phyloP scores from a whole-genome alignment of 1,140 invertebrate species.

The Pomphorhynchus laevis region DNA sequence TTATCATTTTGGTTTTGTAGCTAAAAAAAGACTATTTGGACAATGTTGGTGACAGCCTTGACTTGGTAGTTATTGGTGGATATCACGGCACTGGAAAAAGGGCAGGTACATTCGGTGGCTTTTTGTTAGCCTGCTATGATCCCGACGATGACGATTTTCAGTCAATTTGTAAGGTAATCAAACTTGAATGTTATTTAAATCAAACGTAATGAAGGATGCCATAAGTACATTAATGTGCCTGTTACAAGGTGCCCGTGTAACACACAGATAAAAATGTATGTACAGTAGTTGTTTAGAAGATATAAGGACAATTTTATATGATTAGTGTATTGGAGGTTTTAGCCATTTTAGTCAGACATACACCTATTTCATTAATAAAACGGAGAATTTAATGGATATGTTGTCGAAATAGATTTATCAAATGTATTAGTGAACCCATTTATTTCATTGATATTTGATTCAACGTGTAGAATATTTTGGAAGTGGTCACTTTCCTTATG shows the following conservation, averaged over 20 bases:
- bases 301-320: too few species aligned
- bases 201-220: not conserved
- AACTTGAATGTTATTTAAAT: not conserved
- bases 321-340: too few species aligned
- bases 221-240: not conserved
- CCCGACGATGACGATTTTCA: constrained; percentile 64
- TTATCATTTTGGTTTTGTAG: constrained; percentile 16
- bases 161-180: constrained; percentile 39
- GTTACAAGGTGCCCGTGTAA: not conserved
- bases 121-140: constrained; percentile 80
- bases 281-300: too few species aligned
- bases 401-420: too few species aligned
- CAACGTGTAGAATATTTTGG: too few species aligned
- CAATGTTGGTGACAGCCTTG: constrained; percentile 58
- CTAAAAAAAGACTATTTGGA: constrained; percentile 89
- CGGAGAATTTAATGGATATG: too few species aligned
- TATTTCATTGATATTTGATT: too few species aligned
- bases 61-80: constrained; percentile 66
- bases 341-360: too few species aligned
- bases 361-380: too few species aligned
- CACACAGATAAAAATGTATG: too few species aligned
- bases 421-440: too few species aligned
- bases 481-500: too few species aligned
- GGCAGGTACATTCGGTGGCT: constrained; percentile 67
- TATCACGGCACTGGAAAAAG: constrained; percentile 60